Evolutionary conservation across 37 sponge, comb jelly and placozoan species (phyloP).

Genomic region (Geodia barretti): DNA sequence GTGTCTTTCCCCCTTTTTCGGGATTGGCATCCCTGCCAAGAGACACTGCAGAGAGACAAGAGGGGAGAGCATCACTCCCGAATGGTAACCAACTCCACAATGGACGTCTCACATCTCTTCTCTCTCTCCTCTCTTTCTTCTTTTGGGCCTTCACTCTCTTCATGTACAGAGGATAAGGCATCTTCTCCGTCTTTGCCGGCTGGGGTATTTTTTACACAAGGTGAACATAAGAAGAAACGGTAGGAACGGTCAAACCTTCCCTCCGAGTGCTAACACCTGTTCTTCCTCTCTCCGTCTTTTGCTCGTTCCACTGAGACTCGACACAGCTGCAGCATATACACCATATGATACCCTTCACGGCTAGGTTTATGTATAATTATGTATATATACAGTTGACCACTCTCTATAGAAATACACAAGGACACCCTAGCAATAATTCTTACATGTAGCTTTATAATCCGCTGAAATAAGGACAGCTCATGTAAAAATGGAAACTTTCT

Average conservation of each 20-base stretch:
- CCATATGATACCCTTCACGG: neutral
- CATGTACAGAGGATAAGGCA: conserved; percentile 59
- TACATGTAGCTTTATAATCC: too few relatives aligned
- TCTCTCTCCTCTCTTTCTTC: conserved; percentile 29
- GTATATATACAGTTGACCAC: too few relatives aligned
- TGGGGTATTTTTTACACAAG: too few relatives aligned
- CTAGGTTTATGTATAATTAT: too few relatives aligned
- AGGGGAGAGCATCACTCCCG: too few relatives aligned
- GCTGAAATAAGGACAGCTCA: too few relatives aligned
- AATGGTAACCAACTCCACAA: too few relatives aligned
- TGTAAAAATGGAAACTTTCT: too few relatives aligned
- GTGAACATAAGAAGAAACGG: neutral
- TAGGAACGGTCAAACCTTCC: conserved; percentile 17
- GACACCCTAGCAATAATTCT: neutral
- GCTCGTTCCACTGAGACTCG: conserved; percentile 18
- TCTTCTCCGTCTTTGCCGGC: conserved; percentile 25
- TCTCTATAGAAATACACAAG: neutral
- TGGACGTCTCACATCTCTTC: conserved; percentile 30
- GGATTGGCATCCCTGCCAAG: neutral
- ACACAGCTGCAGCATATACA: conserved; percentile 13
- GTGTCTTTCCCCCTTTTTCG: neutral
- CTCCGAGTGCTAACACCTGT: conserved; percentile 43
- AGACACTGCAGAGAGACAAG: neutral
- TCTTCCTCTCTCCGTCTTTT: conserved; percentile 30
- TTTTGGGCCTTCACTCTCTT: conserved; percentile 30